Evolutionary conservation across 2,888 invertebrate species (phyloP).

Genomic region (Strigamia maritima): DNA sequence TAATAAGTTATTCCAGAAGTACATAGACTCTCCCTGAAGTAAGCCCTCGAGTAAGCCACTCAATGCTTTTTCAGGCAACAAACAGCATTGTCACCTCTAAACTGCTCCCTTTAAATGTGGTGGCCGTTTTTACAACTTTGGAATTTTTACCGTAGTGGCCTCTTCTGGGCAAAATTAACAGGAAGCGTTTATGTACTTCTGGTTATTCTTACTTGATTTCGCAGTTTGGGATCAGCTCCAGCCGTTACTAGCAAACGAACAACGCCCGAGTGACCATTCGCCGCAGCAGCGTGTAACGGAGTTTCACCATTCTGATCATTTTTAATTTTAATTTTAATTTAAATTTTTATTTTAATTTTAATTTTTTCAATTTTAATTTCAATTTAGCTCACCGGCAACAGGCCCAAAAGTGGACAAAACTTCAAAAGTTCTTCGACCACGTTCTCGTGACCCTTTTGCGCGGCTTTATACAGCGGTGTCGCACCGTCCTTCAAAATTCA

Average conservation of each 20-base stretch:
- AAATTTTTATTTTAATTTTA: conserved; percentile 42
- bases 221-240: conserved; percentile 64
- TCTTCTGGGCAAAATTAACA: too few relatives aligned
- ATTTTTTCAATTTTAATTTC: not conserved
- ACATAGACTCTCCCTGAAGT: too few relatives aligned
- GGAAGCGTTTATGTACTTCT: too few relatives aligned
- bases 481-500: conserved; percentile 72
- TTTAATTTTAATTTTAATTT: conserved; percentile 43
- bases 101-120: too few relatives aligned
- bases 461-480: conserved; percentile 88
- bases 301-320: conserved; percentile 80
- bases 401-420: conserved; percentile 73
- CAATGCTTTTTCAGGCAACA: too few relatives aligned
- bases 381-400: conserved; percentile 67
- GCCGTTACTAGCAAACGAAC: conserved; percentile 70
- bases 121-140: too few relatives aligned
- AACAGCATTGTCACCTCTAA: too few relatives aligned
- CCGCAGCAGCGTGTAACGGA: conserved; percentile 83
- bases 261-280: conserved; percentile 79
- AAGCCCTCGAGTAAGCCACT: too few relatives aligned
- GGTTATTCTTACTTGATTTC: conserved; percentile 74
- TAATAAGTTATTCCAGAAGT: too few relatives aligned
- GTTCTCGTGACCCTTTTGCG: conserved; percentile 87
- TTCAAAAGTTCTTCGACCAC: conserved; percentile 80
- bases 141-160: too few relatives aligned